These are phyloP conservation scores for Chlorops oryzae DNA, from an alignment of 1,140 invertebrate species.

Conservation along the genomic window DNA sequence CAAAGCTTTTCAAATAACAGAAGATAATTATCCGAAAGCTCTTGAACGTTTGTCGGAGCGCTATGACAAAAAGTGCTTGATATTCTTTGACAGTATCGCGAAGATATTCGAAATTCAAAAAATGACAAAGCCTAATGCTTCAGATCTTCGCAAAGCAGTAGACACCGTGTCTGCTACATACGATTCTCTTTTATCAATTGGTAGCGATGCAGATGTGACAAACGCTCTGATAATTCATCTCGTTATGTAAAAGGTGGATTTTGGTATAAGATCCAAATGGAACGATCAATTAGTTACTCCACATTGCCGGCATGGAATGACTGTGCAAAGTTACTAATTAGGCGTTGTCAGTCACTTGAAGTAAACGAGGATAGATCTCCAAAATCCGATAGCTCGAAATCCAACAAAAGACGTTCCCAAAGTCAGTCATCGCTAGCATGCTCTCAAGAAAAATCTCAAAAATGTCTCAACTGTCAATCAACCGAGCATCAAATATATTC, in stretches of 20 bases:
- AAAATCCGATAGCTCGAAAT: too few species aligned
- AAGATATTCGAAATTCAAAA: not conserved
- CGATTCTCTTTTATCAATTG: constrained; percentile 11
- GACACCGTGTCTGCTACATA: constrained; percentile 10
- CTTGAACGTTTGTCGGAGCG: constrained; percentile 8
- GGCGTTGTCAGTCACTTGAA: constrained; percentile 11
- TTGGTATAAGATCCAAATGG: constrained; percentile 8
- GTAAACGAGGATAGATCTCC: too few species aligned
- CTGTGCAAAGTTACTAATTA: constrained; percentile 5
- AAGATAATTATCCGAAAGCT: constrained; percentile 10
- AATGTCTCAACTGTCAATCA: too few species aligned
- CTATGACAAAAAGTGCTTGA: constrained; percentile 11
- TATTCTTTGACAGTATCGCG: too few species aligned
- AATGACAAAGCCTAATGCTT: constrained; percentile 1
- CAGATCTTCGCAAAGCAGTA: constrained; percentile 2
- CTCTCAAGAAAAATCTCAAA: too few species aligned
- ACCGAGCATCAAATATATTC: too few species aligned
- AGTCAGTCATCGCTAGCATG: too few species aligned
- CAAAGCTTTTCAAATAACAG: constrained; percentile 7
- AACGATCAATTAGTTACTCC: constrained; percentile 8
- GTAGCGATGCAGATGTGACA: constrained; percentile 4
- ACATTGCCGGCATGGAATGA: constrained; percentile 9
- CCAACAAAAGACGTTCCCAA: too few species aligned
- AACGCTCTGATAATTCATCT: constrained; percentile 7
- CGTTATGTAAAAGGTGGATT: constrained; percentile 13